A percentile compares a stretch with the other conserved stretches of the same genome.
These are phyloP conservation scores for Scopus umbretta DNA, from an alignment of 2,113 vertebrate species.

Conservation along the genomic window DNA sequence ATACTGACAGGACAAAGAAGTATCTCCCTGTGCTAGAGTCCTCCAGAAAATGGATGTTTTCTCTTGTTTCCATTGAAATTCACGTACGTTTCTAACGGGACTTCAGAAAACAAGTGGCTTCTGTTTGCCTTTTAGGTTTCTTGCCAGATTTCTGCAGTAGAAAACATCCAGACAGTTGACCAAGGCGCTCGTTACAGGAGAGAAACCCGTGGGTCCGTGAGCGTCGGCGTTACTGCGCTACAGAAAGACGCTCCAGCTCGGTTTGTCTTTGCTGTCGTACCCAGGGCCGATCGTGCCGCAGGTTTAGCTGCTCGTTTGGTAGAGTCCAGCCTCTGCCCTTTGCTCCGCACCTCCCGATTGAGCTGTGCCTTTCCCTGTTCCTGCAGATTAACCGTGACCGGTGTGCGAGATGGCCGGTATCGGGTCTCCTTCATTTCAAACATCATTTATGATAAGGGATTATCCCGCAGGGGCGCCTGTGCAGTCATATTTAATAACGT, in stretches of 20 bases:
- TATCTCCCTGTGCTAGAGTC: neutral
- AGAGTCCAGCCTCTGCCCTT: neutral
- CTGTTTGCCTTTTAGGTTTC: neutral
- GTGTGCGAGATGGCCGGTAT: accelerated
- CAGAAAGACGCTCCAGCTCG: neutral
- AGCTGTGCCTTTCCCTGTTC: neutral
- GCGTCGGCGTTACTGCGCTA: accelerated
- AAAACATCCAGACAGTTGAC: accelerated
- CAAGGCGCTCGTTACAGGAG: neutral
- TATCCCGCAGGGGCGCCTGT: neutral
- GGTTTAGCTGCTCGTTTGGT: neutral
- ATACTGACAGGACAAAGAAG: neutral
- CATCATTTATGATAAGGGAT: neutral
- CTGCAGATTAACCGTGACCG: neutral
- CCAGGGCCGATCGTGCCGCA: accelerated
- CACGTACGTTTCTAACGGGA: accelerated
- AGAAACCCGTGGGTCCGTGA: accelerated
- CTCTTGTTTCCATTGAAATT: neutral
- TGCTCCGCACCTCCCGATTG: neutral
- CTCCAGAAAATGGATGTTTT: neutral
- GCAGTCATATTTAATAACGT: neutral
- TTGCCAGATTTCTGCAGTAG: neutral
- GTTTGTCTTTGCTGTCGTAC: accelerated
- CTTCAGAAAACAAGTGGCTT: neutral
- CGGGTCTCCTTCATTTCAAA: neutral